These are phyloP conservation scores for Periparus ater DNA, from an alignment of 2,797 vertebrate species.

Conservation along the genomic window DNA sequence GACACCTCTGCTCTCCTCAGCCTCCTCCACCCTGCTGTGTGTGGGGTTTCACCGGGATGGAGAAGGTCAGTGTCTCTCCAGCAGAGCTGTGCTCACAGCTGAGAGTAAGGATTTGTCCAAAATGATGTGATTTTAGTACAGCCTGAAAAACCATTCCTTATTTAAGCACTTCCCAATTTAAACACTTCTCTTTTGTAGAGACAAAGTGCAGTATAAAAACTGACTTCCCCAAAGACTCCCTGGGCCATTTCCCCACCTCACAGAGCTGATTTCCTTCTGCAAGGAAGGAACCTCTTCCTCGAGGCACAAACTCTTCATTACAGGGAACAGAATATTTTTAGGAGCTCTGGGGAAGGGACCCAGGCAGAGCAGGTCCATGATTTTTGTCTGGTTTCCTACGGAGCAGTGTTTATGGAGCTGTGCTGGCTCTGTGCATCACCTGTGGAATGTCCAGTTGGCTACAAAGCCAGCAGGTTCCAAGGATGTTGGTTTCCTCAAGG, in stretches of 20 bases:
- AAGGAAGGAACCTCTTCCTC: too few relatives aligned
- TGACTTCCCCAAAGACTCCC: background rate
- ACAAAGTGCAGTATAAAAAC: background rate
- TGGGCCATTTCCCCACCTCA: background rate
- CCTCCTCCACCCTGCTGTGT: rapidly evolving
- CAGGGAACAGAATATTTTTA: background rate
- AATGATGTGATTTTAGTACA: background rate
- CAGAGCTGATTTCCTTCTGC: background rate
- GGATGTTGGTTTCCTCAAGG: background rate
- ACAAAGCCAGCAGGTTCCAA: background rate
- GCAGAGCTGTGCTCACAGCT: background rate
- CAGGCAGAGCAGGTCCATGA: background rate
- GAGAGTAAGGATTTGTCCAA: background rate
- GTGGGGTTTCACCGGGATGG: background rate
- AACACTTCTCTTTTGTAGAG: background rate
- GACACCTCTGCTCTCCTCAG: background rate
- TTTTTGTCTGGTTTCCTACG: background rate
- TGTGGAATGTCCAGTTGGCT: background rate
- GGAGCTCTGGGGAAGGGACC: background rate
- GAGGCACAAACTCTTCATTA: background rate
- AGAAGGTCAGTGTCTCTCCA: background rate
- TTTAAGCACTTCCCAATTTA: background rate
- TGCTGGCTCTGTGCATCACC: background rate
- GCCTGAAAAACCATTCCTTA: background rate
- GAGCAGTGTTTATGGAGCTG: background rate